Evolutionary conservation across 2,888 invertebrate genomes (phyloP).

Genomic region (Aethes cnicana): DNA sequence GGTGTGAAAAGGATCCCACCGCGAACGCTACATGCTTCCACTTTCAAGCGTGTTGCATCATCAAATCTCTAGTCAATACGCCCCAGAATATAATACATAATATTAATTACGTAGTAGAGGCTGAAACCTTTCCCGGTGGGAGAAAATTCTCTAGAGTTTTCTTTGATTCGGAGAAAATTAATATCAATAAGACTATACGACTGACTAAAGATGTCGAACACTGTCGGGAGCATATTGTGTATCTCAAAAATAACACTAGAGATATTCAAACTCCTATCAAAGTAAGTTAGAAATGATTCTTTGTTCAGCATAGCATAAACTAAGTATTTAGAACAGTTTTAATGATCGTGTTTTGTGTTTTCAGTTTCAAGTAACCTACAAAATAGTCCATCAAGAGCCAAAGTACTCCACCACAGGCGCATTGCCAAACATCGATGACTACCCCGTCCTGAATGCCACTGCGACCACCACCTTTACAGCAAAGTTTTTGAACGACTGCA

Average conservation of each 20-base stretch:
- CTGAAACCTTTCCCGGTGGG: constrained; percentile 88
- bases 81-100: constrained; percentile 76
- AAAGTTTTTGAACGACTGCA: constrained; percentile 95
- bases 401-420: constrained; percentile 72
- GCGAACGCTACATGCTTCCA: constrained; percentile 89
- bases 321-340: too few species aligned
- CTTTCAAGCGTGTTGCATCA: constrained; percentile 92
- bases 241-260: constrained; percentile 91
- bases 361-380: constrained; percentile 91
- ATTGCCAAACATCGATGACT: constrained; percentile 88
- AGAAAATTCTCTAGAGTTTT: constrained; percentile 91
- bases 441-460: constrained; percentile 94
- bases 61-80: constrained; percentile 83
- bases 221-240: constrained; percentile 91
- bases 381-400: constrained; percentile 87
- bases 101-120: constrained; percentile 89
- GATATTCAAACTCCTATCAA: constrained; percentile 94
- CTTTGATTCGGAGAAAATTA: constrained; percentile 85
- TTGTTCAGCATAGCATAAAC: too few species aligned
- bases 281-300: constrained; percentile 54
- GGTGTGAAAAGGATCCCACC: constrained; percentile 85
- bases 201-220: constrained; percentile 83
- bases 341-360: constrained; percentile 30
- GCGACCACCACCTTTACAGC: constrained; percentile 91
- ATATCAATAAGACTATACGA: constrained; percentile 84